Conservation (phyloP, 1,140 invertebrate species). For the Drosophila grimshawi region DNA sequence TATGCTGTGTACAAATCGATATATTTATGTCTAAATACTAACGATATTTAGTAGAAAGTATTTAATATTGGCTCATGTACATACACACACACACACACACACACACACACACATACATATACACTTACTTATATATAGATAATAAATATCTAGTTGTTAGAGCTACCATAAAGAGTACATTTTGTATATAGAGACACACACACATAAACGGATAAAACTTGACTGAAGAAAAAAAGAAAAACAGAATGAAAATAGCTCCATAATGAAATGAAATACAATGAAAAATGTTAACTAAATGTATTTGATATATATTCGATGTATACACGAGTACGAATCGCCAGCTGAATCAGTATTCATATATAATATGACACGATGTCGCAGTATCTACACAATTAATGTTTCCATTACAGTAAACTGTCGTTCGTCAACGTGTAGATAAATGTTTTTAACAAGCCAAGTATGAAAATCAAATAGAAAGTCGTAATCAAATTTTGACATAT, state of each 20-base stretch:
- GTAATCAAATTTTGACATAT: constrained; percentile 73
- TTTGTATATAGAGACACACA: constrained; percentile 63
- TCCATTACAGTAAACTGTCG: constrained; percentile 73
- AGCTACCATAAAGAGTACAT: constrained; percentile 31
- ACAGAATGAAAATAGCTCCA: constrained; percentile 11
- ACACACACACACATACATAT: constrained; percentile 33
- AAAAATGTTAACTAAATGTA: constrained; percentile 78
- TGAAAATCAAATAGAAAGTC: constrained; percentile 73
- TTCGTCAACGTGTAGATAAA: constrained; percentile 78
- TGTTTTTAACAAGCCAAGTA: constrained; percentile 66
- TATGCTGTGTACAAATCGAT: constrained; percentile 77
- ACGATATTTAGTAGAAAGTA: constrained; percentile 5
- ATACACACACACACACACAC: constrained; percentile 47
- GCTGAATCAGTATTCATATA: constrained; percentile 76
- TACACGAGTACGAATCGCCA: constrained; percentile 50
- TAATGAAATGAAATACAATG: constrained; percentile 47
- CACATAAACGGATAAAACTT: constrained; percentile 42
- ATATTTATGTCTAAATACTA: constrained; percentile 57
- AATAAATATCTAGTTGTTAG: constrained; percentile 64
- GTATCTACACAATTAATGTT: constrained; percentile 65
- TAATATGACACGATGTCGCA: constrained; percentile 64
- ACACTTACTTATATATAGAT: constrained; percentile 27
- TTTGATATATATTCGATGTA: constrained; percentile 63
- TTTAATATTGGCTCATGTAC: constrained; percentile 51
- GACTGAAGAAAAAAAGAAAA: constrained; percentile 57